Base-by-base conservation (phyloP, 1,140 invertebrate species). In the Drosophila sucinea region DNA sequence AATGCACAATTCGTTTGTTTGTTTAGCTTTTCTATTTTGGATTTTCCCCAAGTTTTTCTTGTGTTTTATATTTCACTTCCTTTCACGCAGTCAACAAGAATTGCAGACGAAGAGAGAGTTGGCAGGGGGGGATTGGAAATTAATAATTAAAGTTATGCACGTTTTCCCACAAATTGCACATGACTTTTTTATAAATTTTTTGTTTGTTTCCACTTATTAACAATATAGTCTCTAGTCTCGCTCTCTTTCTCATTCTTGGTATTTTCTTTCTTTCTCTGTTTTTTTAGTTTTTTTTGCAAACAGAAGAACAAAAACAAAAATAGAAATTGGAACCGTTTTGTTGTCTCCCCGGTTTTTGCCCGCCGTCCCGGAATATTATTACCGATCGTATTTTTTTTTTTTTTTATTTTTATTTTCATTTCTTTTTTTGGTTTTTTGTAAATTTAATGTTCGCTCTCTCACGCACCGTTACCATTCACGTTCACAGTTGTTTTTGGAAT, bases 401-500 rank as follows among this genome's bases (percentile, higher is more conserved):
- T 29, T 41, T 62, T 7, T 56, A 17, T 1, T 44, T 44, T 44
- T 17, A 4, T 44, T 38, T 32, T 29, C 11, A 8, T 11, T 29
- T 17, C 32, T 8, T 64, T 65, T 35, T 73, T 41, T 27, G 11
- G 25, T 32, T 60, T 60, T 27, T 38, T 40, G 32, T 32, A 55
- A 38, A 23, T 25, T 30, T 57, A 4, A 23, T 33, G 7, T 33
- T 33, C 4, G 23, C 60, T 30, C 41, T 30, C 66, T 56, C 75
- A 79, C 81, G 80, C 76, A 84, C 81, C 81, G 80, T 84, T 84
- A 84, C 81, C 81, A 80, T 77, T 82, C 84, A 87, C 83, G 83
- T 86, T 87, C 85, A 89, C 79, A 89, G 83, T 87, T 77, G 76
- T 79, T 84, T 74, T 71, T 80, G 73, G 81, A 79, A 68, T 86